These are phyloP conservation scores for Melanotaenia trifasciata DNA, from an alignment of 2,797 vertebrate genomes.

Conservation along the genomic window DNA sequence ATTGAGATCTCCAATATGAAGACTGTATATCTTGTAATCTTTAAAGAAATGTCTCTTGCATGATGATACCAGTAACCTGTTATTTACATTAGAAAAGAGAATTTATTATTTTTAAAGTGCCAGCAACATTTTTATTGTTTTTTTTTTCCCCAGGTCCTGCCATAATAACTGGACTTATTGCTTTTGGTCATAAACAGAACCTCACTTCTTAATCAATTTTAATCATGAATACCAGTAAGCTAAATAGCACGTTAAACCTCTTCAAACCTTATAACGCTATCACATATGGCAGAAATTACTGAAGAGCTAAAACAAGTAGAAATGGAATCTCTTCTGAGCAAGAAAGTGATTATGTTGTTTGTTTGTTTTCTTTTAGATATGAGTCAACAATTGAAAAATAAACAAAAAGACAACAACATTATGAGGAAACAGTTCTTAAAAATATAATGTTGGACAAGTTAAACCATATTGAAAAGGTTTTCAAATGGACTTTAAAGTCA, in stretches of 20 bases:
- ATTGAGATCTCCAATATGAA: slow-evolving; percentile 83
- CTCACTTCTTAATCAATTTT: neutral
- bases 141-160: neutral
- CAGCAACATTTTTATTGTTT: neutral
- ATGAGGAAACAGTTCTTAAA: no score
- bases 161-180: neutral
- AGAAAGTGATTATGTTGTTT: no score
- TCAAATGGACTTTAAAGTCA: neutral
- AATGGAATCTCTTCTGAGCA: neutral
- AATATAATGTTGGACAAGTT: neutral
- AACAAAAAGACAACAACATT: neutral
- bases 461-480: neutral
- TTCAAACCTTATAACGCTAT: slow-evolving; percentile 11
- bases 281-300: neutral
- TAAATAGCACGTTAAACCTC: slow-evolving; percentile 18
- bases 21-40: slow-evolving; percentile 64
- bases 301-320: neutral
- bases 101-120: neutral
- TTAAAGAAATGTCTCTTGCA: slow-evolving; percentile 31
- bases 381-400: neutral
- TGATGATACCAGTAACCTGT: slow-evolving; percentile 47
- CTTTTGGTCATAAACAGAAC: neutral
- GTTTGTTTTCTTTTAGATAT: neutral
- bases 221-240: neutral
- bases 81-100: slow-evolving; percentile 3